Evolutionary conservation across 2,888 invertebrate genomes (phyloP), one percentile per base, ranked within the genome.

Genomic region (Melipona bicolor): DNA sequence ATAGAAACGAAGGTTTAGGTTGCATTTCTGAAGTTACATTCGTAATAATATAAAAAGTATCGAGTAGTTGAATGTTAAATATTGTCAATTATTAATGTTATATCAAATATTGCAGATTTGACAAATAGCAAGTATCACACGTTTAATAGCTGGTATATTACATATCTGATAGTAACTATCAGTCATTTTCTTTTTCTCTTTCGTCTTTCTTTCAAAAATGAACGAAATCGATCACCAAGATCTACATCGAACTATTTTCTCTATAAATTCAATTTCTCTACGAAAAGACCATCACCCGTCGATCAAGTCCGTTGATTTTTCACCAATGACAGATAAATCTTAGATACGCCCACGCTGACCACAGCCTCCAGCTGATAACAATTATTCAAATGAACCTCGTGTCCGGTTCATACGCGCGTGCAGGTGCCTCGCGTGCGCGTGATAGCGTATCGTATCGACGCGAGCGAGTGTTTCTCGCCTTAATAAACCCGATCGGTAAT

Each of bases 341-440:
- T 54, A n/a, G 79, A 54, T 56, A 24, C 79, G 84, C 85, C 84
- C 74, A 85, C 85, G 78, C 43, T 72, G 36, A 17, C 49, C 21
- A 19, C 72, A 32, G n/a, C 61, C 32, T 36, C 68, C 62, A 50
- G 17, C 62, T 68, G 86, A 86, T 86, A 86, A 86, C 83, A 83
- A 86, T 86, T 86, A 86, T 86, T 86, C 86, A 86, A 86, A 86
- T 86, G 64, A 62, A 36, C 75, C 56, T 61, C 59, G 32, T 49
- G 73, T 72, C 54, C 69, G 72, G 76, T 76, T 75, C 64, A 50
- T 69, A 77, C 59, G 71, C 52, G 64, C 76, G 65, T 32, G 73
- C 80, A 71, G 70, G 70, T 73, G 67, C 54, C 82, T 74, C 82
- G 73, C 54, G 43, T 54, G 59, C 67, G 80, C 74, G 82, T 61